Evolutionary conservation across 2,113 vertebrate genomes (phyloP).

Genomic region (Hyla sarda): DNA sequence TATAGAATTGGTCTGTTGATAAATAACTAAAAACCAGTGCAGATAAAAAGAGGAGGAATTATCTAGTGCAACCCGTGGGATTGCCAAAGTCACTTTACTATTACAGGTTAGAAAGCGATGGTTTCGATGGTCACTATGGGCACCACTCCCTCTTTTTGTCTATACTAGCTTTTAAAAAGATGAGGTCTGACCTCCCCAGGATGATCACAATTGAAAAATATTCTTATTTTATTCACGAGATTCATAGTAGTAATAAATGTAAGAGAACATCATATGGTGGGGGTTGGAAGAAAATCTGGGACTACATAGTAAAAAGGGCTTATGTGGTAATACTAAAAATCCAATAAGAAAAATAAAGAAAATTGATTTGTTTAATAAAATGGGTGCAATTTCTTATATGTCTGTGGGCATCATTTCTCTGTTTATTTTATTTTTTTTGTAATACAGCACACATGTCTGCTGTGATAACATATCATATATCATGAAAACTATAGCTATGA

Average conservation of each 20-base stretch:
- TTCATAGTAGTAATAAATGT: conserved; percentile 5
- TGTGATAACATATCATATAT: no score
- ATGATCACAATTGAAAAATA: not conserved
- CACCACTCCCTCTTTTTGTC: not conserved
- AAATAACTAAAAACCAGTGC: not conserved
- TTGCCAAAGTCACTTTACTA: not conserved
- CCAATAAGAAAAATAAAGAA: conserved; percentile 8
- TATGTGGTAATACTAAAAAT: conserved; percentile 13
- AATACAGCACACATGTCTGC: no score
- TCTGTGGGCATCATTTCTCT: not conserved
- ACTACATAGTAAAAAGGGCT: conserved; percentile 24
- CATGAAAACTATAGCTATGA: no score
- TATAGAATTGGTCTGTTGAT: not conserved
- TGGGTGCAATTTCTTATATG: conserved; percentile 13
- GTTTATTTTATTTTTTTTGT: not conserved
- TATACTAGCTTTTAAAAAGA: not conserved
- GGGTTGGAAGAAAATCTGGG: not conserved
- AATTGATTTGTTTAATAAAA: conserved; percentile 26
- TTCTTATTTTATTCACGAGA: not conserved
- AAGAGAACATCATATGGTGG: not conserved
- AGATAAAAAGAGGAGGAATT: not conserved
- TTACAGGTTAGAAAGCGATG: not conserved
- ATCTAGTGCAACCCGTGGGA: not conserved
- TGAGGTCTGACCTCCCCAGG: not conserved
- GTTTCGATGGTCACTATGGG: not conserved